phyloP scores from a whole-genome alignment of 2,113 vertebrate species.

The Pangasianodon gigas region DNA sequence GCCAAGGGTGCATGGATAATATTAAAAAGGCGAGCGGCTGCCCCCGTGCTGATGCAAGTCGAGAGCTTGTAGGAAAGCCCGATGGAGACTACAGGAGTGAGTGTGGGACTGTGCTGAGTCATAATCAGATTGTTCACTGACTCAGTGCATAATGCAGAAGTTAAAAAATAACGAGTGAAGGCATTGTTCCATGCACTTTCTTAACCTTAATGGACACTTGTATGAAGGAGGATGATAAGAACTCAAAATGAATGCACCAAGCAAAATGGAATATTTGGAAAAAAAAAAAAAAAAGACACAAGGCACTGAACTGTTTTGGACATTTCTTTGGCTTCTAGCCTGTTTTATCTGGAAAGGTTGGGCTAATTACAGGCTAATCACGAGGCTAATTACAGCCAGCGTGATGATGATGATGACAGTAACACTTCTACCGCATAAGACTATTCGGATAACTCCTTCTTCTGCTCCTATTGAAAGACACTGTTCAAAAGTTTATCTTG shows the following conservation, averaged over 20 bases:
- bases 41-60: conserved; percentile 54
- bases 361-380: background rate
- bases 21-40: conserved; percentile 46
- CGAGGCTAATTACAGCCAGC: background rate
- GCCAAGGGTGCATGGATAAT: conserved; percentile 34
- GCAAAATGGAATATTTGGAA: background rate
- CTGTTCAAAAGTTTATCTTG: background rate
- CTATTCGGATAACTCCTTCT: background rate
- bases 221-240: conserved; percentile 3
- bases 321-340: background rate
- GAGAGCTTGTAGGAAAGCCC: conserved; percentile 53
- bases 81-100: conserved; percentile 50
- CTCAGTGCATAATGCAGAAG: conserved; percentile 50
- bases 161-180: conserved; percentile 24
- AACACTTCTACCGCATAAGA: background rate
- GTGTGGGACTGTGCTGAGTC: conserved; percentile 54
- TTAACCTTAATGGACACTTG: background rate
- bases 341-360: background rate
- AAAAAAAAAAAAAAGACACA: background rate
- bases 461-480: background rate
- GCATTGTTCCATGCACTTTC: conserved; percentile 29
- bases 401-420: background rate
- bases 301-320: conserved; percentile 12
- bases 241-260: background rate
- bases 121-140: conserved; percentile 49